A percentile compares a stretch with the other conserved stretches of the same genome.
phyloP scores from a whole-genome alignment of 2,888 invertebrate genomes.

The Aelia acuminata region DNA sequence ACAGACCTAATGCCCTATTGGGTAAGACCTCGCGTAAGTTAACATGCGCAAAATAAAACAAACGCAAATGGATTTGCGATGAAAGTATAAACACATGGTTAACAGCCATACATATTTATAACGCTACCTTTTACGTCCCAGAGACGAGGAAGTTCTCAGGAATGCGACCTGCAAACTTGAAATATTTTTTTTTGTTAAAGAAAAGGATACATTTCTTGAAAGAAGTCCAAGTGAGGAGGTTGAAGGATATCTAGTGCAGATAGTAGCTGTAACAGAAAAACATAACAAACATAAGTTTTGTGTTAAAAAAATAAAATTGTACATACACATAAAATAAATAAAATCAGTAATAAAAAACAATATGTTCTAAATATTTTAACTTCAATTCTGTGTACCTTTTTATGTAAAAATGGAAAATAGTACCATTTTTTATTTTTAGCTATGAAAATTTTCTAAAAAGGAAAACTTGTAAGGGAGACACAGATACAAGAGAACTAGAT shows the following conservation, averaged over 20 bases:
- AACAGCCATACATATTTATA: constrained; percentile 11
- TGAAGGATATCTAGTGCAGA: constrained; percentile 98
- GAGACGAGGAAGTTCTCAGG: not conserved
- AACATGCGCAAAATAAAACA: not conserved
- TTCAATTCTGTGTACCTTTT: no score
- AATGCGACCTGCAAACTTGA: constrained; percentile 27
- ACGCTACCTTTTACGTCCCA: not conserved
- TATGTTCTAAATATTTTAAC: no score
- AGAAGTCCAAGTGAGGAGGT: constrained; percentile 98
- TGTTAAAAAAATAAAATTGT: not conserved
- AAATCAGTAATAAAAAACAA: no score
- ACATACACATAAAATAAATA: no score
- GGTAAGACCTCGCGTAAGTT: not conserved
- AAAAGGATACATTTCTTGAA: constrained; percentile 99
- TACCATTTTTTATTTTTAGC: no score
- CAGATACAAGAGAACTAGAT: not conserved
- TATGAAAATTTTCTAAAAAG: not conserved
- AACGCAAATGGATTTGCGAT: not conserved
- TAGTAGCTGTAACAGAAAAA: constrained; percentile 83
- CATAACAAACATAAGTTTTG: constrained; percentile 43
- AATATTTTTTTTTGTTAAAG: constrained; percentile 45
- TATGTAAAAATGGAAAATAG: no score
- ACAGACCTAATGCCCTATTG: not conserved
- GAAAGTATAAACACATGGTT: constrained; percentile 33
- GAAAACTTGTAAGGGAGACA: not conserved